These are phyloP conservation scores for Selene dorsalis DNA, from an alignment of 2,797 vertebrate genomes.

Conservation along the genomic window DNA sequence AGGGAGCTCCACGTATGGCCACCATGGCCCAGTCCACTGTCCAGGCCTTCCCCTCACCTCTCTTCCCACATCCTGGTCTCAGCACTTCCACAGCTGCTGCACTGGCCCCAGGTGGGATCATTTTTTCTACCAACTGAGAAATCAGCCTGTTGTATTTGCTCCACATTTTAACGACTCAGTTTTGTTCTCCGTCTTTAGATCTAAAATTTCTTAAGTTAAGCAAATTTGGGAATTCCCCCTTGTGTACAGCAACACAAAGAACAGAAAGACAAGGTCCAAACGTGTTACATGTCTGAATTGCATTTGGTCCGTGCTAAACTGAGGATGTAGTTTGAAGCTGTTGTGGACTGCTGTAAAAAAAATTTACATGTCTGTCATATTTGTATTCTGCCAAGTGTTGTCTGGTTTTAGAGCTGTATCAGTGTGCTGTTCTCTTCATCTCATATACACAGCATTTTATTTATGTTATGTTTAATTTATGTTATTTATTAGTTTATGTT, in stretches of 20 bases:
- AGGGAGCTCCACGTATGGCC: conserved; percentile 95
- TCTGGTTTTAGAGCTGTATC: too few species aligned
- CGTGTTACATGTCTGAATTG: too few species aligned
- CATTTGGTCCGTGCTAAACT: too few species aligned
- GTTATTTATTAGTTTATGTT: too few species aligned
- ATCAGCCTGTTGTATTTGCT: not conserved
- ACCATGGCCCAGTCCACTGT: conserved; percentile 93
- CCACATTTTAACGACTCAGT: conserved; percentile 12
- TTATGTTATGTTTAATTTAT: too few species aligned
- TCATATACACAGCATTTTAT: too few species aligned
- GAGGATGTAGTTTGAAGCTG: too few species aligned
- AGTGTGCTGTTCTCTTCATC: too few species aligned
- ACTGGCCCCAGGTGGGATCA: conserved; percentile 90
- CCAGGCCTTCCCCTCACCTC: conserved; percentile 94
- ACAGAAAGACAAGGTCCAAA: too few species aligned
- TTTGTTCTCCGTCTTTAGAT: conserved; percentile 48
- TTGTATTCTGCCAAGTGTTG: too few species aligned
- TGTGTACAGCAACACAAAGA: not conserved
- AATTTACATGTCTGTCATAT: too few species aligned
- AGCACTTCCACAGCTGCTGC: conserved; percentile 92
- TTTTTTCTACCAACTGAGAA: conserved; percentile 4
- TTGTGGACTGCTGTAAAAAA: too few species aligned
- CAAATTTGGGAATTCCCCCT: conserved; percentile 30
- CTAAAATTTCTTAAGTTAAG: conserved; percentile 9
- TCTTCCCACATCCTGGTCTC: conserved; percentile 94